Conservation (phyloP, 2,113 vertebrate species). For the Lasiurus cinereus region DNA sequence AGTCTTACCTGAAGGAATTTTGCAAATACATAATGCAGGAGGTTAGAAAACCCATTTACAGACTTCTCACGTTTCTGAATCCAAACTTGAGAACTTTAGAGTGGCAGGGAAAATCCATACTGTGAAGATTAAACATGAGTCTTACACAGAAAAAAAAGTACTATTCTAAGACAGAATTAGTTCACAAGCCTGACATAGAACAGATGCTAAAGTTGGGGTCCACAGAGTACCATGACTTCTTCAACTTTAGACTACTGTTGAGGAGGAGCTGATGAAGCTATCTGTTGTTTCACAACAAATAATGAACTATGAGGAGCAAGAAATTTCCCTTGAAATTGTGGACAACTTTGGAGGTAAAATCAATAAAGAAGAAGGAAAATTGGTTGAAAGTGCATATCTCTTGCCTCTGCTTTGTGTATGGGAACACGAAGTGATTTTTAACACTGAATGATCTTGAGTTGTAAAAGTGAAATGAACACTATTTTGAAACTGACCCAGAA, state of each 20-base stretch:
- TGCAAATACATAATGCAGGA: conserved; percentile 98
- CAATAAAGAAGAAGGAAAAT: conserved; percentile 90
- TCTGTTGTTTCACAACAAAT: conserved; percentile 86
- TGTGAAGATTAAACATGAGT: conserved; percentile 94
- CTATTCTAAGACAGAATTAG: conserved; percentile 93
- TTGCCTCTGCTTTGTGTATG: conserved; percentile 95
- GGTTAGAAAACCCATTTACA: conserved; percentile 96
- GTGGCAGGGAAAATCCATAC: conserved; percentile 95
- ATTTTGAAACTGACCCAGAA: conserved; percentile 89
- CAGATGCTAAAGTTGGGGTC: conserved; percentile 98
- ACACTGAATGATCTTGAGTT: conserved; percentile 94
- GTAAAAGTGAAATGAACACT: conserved; percentile 88
- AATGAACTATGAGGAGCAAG: conserved; percentile 94
- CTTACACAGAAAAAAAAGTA: conserved; percentile 94
- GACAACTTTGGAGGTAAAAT: conserved; percentile 95
- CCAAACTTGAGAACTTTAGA: conserved; percentile 93
- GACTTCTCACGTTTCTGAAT: conserved; percentile 93
- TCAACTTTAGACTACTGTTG: conserved; percentile 90
- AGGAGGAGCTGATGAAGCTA: conserved; percentile 94
- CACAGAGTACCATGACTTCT: conserved; percentile 91
- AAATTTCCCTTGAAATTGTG: conserved; percentile 93
- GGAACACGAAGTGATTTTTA: conserved; percentile 92
- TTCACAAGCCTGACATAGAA: conserved; percentile 92
- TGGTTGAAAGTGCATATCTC: conserved; percentile 91
- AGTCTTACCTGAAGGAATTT: conserved; percentile 91